Conservation (phyloP, 2,113 vertebrate species). For the Pygoscelis adeliae region DNA sequence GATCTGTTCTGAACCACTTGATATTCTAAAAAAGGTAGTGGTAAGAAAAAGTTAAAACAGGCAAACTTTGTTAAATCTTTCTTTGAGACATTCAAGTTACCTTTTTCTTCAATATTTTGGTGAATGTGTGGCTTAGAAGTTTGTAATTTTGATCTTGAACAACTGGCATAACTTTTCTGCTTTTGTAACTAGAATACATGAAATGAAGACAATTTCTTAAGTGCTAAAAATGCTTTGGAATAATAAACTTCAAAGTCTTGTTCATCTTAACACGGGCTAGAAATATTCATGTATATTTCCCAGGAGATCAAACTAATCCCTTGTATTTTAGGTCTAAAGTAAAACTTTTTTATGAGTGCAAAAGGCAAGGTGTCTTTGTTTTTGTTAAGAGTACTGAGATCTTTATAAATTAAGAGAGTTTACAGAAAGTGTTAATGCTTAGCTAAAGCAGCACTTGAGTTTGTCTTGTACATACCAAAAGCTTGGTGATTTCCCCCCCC, state of each 20-base stretch:
- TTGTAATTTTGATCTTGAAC: not conserved
- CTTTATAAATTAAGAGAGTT: not conserved
- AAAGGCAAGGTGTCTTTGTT: not conserved
- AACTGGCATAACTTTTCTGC: not conserved
- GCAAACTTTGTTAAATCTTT: not conserved
- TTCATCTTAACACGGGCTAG: not conserved
- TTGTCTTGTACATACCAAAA: not conserved
- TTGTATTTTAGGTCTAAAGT: not conserved
- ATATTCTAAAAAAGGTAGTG: not conserved
- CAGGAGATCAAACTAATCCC: not conserved
- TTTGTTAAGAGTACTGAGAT: not conserved
- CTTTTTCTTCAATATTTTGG: not conserved
- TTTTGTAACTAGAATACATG: not conserved
- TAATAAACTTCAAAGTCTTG: not conserved
- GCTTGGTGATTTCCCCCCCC: not conserved
- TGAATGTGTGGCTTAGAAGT: not conserved
- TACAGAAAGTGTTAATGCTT: not conserved
- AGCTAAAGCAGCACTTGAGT: not conserved
- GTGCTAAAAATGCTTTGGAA: not conserved
- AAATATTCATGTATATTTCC: not conserved
- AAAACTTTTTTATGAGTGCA: not conserved
- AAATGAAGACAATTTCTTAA: not conserved
- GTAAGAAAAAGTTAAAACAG: not conserved
- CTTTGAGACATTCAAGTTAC: not conserved
- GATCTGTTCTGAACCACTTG: not conserved